Evolutionary conservation across 2,888 invertebrate genomes (phyloP).

Genomic region (Dynastes hyllus): DNA sequence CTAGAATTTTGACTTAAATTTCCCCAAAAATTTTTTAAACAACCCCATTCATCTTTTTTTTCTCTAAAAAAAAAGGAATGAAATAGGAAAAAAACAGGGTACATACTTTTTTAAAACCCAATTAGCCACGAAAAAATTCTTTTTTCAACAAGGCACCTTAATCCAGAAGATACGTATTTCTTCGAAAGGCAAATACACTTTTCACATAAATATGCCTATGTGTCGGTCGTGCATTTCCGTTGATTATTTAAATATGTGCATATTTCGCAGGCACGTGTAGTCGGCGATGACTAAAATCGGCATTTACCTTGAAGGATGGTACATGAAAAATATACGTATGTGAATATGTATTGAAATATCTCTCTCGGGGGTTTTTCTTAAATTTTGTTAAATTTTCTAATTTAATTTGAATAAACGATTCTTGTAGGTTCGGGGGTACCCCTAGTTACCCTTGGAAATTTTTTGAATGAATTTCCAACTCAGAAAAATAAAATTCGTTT

Average conservation of each 20-base stretch:
- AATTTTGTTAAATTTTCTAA: no score
- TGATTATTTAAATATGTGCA: constrained; percentile 1
- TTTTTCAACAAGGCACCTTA: not conserved
- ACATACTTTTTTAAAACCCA: no score
- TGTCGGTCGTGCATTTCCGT: not conserved
- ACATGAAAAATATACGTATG: no score
- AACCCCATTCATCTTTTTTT: not conserved
- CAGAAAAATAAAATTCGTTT: no score
- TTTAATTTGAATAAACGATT: no score
- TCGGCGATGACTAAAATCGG: not conserved
- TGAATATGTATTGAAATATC: no score
- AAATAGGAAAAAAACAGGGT: not conserved
- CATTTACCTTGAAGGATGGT: not conserved
- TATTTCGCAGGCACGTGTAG: not conserved
- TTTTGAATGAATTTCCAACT: no score
- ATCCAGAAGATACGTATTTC: not conserved
- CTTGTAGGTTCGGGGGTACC: no score
- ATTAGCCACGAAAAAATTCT: not conserved
- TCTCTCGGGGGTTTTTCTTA: no score
- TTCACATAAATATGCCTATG: not conserved
- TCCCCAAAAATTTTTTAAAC: no score
- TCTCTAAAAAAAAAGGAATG: not conserved
- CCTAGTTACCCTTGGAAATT: no score
- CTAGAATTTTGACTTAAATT: no score
- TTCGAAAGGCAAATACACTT: not conserved